Evolutionary conservation across 2,888 invertebrate genomes (phyloP).

Genomic region (Melinaea menophilus): DNA sequence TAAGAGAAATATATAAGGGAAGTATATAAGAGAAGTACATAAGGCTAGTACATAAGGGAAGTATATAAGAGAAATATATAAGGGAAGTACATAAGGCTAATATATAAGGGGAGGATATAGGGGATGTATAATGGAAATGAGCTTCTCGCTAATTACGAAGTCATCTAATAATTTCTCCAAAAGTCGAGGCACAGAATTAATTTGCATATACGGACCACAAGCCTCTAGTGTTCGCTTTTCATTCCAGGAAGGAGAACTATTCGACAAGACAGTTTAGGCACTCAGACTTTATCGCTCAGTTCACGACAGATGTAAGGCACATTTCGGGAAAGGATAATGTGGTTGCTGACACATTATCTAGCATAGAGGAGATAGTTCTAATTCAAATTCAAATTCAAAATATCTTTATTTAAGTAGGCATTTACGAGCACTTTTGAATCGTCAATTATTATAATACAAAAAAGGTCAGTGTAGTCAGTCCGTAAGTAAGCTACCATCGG

Average conservation of each 20-base stretch:
- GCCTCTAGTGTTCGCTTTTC: neutral
- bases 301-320: conserved; percentile 10
- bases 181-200: neutral
- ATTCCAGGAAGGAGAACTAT: too few relatives aligned
- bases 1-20: too few relatives aligned
- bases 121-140: neutral
- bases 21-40: too few relatives aligned
- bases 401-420: too few relatives aligned
- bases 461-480: too few relatives aligned
- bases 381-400: too few relatives aligned
- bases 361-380: conserved; percentile 23
- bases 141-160: neutral
- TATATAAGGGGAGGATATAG: neutral
- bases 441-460: too few relatives aligned
- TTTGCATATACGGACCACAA: conserved; percentile 1
- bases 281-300: conserved; percentile 6
- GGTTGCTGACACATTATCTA: conserved; percentile 31
- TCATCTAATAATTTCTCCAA: neutral
- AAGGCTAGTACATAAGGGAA: too few relatives aligned
- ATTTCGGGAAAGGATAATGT: conserved; percentile 15
- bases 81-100: too few relatives aligned
- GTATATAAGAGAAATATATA: neutral
- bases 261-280: neutral
- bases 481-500: too few relatives aligned
- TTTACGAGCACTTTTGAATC: too few relatives aligned